A percentile compares a stretch with the other conserved stretches of the same genome.
Conservation (phyloP, 2,888 invertebrate genomes). For the Latrodectus hesperus region DNA sequence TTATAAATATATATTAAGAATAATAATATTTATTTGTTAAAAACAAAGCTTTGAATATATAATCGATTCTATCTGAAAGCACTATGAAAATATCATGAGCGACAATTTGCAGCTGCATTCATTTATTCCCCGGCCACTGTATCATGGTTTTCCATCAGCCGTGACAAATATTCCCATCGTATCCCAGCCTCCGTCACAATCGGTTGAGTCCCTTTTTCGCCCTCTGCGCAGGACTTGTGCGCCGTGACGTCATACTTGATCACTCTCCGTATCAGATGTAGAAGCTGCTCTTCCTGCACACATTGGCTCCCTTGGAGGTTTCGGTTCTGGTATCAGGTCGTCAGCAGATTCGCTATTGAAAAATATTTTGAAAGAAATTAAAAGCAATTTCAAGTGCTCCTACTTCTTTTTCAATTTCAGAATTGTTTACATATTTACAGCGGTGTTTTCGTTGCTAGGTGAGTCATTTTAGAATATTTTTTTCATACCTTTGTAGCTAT, state of each 20-base stretch:
- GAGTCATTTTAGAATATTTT: too few species aligned
- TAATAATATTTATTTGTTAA: too few species aligned
- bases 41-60: too few species aligned
- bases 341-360: background rate
- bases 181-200: background rate
- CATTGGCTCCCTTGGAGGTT: conserved; percentile 2
- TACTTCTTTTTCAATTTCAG: background rate
- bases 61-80: too few species aligned
- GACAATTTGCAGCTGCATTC: too few species aligned
- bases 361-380: background rate
- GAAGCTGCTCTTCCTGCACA: background rate
- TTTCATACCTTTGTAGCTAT: too few species aligned
- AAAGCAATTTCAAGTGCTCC: background rate
- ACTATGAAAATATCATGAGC: too few species aligned
- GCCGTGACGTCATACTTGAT: conserved; percentile 52
- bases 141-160: background rate
- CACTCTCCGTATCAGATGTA: conserved; percentile 50
- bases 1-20: too few species aligned
- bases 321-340: background rate
- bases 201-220: conserved; percentile 10
- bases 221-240: conserved; percentile 31
- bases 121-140: background rate
- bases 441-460: too few species aligned
- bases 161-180: conserved; percentile 21
- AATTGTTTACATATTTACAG: too few species aligned